These are phyloP conservation scores for Zeugodacus cucurbitae DNA, from an alignment of 1,140 invertebrate species.

Conservation along the genomic window DNA sequence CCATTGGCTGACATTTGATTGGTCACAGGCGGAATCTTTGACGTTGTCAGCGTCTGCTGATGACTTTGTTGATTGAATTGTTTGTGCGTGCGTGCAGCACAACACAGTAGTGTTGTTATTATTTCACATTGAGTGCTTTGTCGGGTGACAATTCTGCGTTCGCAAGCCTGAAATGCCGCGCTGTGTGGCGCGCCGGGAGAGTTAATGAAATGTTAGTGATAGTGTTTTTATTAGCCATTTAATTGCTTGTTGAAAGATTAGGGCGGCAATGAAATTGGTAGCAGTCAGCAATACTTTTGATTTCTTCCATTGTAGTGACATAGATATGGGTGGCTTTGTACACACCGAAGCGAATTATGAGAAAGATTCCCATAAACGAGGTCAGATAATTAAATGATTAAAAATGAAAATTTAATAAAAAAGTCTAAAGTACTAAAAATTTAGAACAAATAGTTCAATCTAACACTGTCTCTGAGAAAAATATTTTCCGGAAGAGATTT, in stretches of 20 bases:
- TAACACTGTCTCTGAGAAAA: no score
- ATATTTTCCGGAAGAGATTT: no score
- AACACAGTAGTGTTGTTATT: neutral
- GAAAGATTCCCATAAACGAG: no score
- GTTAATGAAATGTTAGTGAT: slow-evolving; percentile 28
- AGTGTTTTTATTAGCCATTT: slow-evolving; percentile 28
- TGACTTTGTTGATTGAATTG: slow-evolving; percentile 61
- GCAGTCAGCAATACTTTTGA: neutral
- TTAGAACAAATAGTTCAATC: no score
- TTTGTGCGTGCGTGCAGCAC: slow-evolving; percentile 44
- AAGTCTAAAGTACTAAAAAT: no score
- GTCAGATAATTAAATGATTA: no score
- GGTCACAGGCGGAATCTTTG: neutral
- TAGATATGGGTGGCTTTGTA: neutral
- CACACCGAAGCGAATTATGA: no score
- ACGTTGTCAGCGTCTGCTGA: slow-evolving; percentile 42
- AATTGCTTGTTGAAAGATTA: slow-evolving; percentile 33
- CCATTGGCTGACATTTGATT: slow-evolving; percentile 47
- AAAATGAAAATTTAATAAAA: no score
- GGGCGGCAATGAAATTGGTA: neutral
- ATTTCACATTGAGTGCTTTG: neutral
- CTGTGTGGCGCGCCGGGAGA: neutral
- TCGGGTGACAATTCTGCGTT: slow-evolving; percentile 6
- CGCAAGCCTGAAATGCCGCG: neutral
- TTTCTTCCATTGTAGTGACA: neutral